phyloP scores from a whole-genome alignment of 1,140 invertebrate species.

The Leptestheria dahalacensis region DNA sequence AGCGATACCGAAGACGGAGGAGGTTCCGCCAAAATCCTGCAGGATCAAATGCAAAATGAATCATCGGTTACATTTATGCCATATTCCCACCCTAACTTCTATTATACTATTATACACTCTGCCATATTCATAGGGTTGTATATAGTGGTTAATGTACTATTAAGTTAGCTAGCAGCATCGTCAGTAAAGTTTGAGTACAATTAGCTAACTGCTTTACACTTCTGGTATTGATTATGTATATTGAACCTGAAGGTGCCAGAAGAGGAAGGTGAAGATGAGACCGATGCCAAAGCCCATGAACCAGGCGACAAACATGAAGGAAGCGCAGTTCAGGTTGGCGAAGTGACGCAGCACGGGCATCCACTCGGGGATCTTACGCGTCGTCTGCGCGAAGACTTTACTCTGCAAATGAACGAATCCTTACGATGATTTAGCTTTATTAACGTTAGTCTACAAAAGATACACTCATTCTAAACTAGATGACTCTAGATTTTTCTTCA shows the following conservation, averaged over 20 bases:
- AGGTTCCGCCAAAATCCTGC: constrained; percentile 86
- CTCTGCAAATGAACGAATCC: constrained; percentile 40
- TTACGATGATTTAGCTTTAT: background rate
- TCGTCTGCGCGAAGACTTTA: constrained; percentile 86
- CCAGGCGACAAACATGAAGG: constrained; percentile 92
- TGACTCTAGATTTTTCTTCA: too few species aligned
- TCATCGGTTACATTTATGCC: too few species aligned
- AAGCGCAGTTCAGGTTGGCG: constrained; percentile 74
- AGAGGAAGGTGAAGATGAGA: constrained; percentile 95
- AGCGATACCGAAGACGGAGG: constrained; percentile 92
- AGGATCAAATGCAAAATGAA: too few species aligned
- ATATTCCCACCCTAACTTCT: too few species aligned
- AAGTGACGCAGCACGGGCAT: constrained; percentile 77
- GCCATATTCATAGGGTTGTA: too few species aligned
- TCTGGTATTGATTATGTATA: background rate
- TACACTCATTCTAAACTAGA: too few species aligned
- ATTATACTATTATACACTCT: too few species aligned
- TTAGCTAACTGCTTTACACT: too few species aligned
- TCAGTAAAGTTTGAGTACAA: too few species aligned
- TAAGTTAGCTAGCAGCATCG: too few species aligned
- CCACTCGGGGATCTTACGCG: constrained; percentile 79
- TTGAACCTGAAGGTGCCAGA: constrained; percentile 79
- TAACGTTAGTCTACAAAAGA: too few species aligned
- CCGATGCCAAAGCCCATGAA: constrained; percentile 99
- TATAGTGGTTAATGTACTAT: too few species aligned